Percentiles rank a stretch among this genome's conserved stretches.
phyloP scores from a whole-genome alignment of 1,140 invertebrate species.

The Matsumurasca onukii region DNA sequence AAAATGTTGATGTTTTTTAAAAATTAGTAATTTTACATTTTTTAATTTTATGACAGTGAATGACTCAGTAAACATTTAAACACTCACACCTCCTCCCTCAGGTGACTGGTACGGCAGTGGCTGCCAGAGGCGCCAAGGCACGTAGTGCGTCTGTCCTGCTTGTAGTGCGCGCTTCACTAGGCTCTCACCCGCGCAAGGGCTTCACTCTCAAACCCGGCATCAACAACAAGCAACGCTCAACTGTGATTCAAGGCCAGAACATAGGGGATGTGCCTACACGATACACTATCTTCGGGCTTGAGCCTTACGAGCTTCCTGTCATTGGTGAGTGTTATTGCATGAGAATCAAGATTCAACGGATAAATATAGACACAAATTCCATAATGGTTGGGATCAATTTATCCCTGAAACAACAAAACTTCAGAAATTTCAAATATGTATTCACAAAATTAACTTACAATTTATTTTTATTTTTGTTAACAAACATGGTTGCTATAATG shows the following conservation, averaged over 20 bases:
- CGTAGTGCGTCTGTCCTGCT: constrained; percentile 53
- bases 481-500: too few species aligned
- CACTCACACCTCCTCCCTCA: constrained; percentile 21
- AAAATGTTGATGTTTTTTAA: too few species aligned
- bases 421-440: too few species aligned
- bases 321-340: constrained; percentile 61
- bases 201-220: constrained; percentile 63
- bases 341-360: too few species aligned
- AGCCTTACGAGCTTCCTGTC: constrained; percentile 70
- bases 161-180: constrained; percentile 59
- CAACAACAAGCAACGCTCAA: constrained; percentile 57
- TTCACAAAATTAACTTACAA: too few species aligned
- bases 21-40: too few species aligned
- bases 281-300: constrained; percentile 66
- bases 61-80: not conserved
- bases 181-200: constrained; percentile 55
- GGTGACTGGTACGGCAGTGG: constrained; percentile 57
- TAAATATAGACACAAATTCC: too few species aligned
- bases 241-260: constrained; percentile 58
- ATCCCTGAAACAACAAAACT: too few species aligned
- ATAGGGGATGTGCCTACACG: constrained; percentile 65
- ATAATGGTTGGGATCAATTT: too few species aligned
- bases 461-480: too few species aligned
- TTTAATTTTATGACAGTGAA: not conserved
- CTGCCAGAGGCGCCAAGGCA: constrained; percentile 52